Evolutionary conservation across 2,113 vertebrate genomes (phyloP).

Genomic region (Entomyzon cyanotis): DNA sequence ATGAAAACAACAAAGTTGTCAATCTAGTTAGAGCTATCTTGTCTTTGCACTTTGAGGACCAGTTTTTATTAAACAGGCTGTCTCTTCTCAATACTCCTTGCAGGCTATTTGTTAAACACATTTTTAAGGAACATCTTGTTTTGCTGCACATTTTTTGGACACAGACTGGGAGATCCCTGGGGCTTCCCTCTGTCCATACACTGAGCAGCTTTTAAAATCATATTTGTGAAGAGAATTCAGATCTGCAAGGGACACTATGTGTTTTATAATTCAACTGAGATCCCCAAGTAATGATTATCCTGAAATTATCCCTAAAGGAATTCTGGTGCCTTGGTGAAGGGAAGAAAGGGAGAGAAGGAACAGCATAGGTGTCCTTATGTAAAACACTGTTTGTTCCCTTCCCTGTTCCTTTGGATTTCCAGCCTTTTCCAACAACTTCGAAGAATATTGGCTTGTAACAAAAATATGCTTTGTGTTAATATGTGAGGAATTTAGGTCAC

Average conservation of each 20-base stretch:
- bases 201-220: neutral
- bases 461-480: constrained; percentile 41
- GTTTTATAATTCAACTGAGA: neutral
- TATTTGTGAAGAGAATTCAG: neutral
- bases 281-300: neutral
- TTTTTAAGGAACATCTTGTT: neutral
- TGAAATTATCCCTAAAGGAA: neutral
- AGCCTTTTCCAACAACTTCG: constrained; percentile 29
- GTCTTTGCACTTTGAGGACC: too few species aligned
- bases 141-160: neutral
- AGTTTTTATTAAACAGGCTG: neutral
- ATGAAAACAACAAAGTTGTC: too few species aligned
- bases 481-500: constrained; percentile 50
- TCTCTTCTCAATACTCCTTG: neutral
- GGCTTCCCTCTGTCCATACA: neutral
- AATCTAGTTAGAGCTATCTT: too few species aligned
- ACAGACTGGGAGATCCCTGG: neutral
- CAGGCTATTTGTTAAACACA: neutral
- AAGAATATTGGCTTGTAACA: constrained; percentile 29
- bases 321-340: neutral
- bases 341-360: neutral
- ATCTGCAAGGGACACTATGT: neutral
- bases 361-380: neutral
- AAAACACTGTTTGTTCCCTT: neutral
- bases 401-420: neutral